phyloP scores from a whole-genome alignment of 1,140 invertebrate species.

The Metopolophium dirhodum region DNA sequence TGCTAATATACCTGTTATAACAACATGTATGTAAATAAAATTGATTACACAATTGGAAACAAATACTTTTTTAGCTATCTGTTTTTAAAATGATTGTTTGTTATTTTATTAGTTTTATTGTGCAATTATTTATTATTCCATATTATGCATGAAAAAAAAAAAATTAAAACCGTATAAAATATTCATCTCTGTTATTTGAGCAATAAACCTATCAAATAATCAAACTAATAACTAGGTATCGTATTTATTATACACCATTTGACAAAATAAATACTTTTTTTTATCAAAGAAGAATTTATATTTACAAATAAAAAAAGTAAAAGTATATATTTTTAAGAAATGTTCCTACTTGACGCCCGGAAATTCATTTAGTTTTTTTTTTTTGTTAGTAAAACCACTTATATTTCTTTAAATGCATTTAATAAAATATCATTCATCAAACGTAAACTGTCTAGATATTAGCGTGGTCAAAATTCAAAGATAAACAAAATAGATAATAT shows the following conservation, averaged over 20 bases:
- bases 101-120: neutral
- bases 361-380: neutral
- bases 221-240: neutral
- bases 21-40: neutral
- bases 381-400: neutral
- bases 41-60: neutral
- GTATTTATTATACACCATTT: neutral
- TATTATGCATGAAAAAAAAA: too few relatives aligned
- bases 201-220: neutral
- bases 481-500: neutral
- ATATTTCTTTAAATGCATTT: neutral
- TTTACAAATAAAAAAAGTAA: neutral
- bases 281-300: neutral
- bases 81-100: neutral
- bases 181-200: neutral
- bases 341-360: neutral
- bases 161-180: too few relatives aligned
- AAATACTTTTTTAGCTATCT: neutral
- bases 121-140: neutral
- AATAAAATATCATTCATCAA: slow-evolving; percentile 18
- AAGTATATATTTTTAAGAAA: neutral
- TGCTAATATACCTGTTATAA: neutral
- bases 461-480: neutral
- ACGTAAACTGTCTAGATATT: neutral
- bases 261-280: neutral